Evolutionary conservation across 2,888 invertebrate genomes (phyloP), one percentile per base, ranked within the genome.

Genomic region (Sesamia inferens): DNA sequence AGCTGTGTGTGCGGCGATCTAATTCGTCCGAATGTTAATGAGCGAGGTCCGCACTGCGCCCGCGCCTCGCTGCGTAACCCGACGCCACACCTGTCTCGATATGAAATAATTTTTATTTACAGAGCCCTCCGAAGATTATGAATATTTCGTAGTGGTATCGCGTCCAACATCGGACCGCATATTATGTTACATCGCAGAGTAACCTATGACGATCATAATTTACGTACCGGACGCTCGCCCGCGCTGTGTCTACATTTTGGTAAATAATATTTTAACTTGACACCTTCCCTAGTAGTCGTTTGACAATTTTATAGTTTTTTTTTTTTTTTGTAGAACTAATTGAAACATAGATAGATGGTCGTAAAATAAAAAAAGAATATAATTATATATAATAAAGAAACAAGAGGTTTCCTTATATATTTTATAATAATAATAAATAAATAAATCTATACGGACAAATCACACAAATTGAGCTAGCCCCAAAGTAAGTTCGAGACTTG

Each of bases 31-130:
- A 92, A 94, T 94, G 91, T 90, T 94, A 95, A 95, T 94, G 92
- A 94, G 89, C 79, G 81, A 63, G 79, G 66, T 59, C 74, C 76
- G 82, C 65, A 81, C 83, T 78, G 82, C 78, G 86, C 76, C 63
- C 75, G 79, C 79, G 83, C 77, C 70, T 39, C 78, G 83, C 83
- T 85, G 85, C 91, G 95, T 94, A 95, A 95, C 95, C 92, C 88
- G 93, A 95, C 90, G 90, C 94, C 91, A 86, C 96, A 96, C 95
- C 96, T 96, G 96, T 94, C 96, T 88, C 88, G 87, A 89, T 92
- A 93, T 91, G 89, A 93, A 93, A 94, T 94, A 94, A 92, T 94
- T 95, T 94, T 95, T 94, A 94, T 95, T 94, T 94, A 95, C 93
- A 90, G 83, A 93, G 92, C 93, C 94, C 94, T 92, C 93, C 92